phyloP scores from a whole-genome alignment of 2,888 invertebrate genomes.

The Abrostola tripartita region DNA sequence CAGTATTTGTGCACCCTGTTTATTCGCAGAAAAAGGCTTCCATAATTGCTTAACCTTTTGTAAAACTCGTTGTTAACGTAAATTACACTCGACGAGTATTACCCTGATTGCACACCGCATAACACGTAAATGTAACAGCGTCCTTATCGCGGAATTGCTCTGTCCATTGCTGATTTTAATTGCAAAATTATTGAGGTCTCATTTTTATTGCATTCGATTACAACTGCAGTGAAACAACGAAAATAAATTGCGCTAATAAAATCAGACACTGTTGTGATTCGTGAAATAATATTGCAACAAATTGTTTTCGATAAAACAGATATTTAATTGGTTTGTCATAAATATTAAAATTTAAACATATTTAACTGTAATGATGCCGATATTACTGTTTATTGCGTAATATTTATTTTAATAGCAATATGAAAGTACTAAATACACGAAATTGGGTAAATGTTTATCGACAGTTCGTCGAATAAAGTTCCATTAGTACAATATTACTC shows the following conservation, averaged over 20 bases:
- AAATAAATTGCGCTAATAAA: conserved; percentile 51
- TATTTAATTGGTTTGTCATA: conserved; percentile 36
- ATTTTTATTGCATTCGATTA: conserved; percentile 49
- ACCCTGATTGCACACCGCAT: conserved; percentile 3
- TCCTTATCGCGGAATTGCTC: conserved; percentile 40
- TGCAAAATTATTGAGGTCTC: conserved; percentile 63
- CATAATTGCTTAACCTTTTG: conserved; percentile 8
- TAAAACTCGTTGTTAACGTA: conserved; percentile 25
- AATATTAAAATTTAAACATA: conserved; percentile 40
- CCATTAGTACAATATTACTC: conserved; percentile 6
- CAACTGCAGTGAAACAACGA: conserved; percentile 27
- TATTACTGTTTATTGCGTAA: conserved; percentile 15
- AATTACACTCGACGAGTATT: conserved; percentile 10
- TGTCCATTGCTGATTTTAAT: conserved; percentile 60
- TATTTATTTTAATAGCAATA: conserved; percentile 34
- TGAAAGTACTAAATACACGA: conserved; percentile 4
- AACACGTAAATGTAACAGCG: conserved; percentile 18
- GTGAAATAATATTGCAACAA: conserved; percentile 29
- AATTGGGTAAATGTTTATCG: conserved; percentile 28
- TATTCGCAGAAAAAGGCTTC: background rate
- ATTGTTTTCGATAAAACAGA: conserved; percentile 42
- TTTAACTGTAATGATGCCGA: conserved; percentile 25
- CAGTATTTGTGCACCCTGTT: too few relatives aligned
- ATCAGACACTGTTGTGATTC: conserved; percentile 33
- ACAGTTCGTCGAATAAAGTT: conserved; percentile 19